A percentile compares a stretch with the other conserved stretches of the same genome.
phyloP scores from a whole-genome alignment of 2,888 invertebrate species.

The Globia sparganii region DNA sequence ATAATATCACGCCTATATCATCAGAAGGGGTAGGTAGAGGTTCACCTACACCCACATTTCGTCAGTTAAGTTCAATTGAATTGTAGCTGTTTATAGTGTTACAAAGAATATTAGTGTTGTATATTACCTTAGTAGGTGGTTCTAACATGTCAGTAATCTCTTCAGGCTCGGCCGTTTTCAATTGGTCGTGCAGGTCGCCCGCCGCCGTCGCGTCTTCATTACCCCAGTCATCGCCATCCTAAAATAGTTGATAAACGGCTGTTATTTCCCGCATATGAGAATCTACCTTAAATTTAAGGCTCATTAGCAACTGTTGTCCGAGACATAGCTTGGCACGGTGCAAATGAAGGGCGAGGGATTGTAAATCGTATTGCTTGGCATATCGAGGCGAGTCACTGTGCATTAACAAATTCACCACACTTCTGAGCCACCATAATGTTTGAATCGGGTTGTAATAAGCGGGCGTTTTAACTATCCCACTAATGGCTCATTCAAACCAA shows the following conservation, averaged over 20 bases:
- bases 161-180: conserved; percentile 78
- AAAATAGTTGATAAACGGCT: neutral
- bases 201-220: conserved; percentile 83
- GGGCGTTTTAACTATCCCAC: neutral
- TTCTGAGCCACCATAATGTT: neutral
- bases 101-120: neutral
- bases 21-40: neutral
- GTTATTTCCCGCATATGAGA: neutral
- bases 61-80: neutral
- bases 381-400: neutral
- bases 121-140: conserved; percentile 91
- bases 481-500: neutral
- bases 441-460: neutral
- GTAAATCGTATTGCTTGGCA: neutral
- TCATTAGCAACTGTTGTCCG: neutral
- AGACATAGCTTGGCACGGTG: neutral
- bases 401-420: neutral
- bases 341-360: neutral
- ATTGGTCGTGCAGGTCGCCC: conserved; percentile 80
- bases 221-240: conserved; percentile 87
- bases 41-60: neutral
- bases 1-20: neutral
- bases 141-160: conserved; percentile 91
- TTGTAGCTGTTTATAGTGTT: neutral
- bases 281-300: neutral